Conservation (phyloP, 2,797 vertebrate genomes). For the Choloepus didactylus region DNA sequence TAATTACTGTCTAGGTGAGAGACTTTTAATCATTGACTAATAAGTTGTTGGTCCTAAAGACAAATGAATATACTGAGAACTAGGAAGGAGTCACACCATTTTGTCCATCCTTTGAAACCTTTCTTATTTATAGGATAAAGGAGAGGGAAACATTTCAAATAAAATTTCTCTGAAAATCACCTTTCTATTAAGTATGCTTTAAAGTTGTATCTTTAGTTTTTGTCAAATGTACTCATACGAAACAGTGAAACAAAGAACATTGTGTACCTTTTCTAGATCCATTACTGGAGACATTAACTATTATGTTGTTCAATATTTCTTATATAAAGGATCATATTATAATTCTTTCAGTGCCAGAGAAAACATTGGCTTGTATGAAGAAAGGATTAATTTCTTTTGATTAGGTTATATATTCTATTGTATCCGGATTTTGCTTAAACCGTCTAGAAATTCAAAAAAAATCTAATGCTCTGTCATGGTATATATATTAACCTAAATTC, state of each 20-base stretch:
- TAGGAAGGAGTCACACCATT: neutral
- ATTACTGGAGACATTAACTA: conserved; percentile 58
- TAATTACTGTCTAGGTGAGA: neutral
- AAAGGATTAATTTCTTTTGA: conserved; percentile 22
- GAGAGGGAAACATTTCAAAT: conserved; percentile 17
- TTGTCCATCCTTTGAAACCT: neutral
- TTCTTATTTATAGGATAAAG: conserved; percentile 6
- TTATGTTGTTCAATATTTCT: conserved; percentile 46
- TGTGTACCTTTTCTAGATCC: conserved; percentile 42
- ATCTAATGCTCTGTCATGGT: conserved; percentile 21
- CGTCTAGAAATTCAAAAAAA: conserved; percentile 63
- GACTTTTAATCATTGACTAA: conserved; percentile 13
- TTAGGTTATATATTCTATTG: conserved; percentile 39
- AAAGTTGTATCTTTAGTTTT: conserved; percentile 18
- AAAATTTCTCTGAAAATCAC: neutral
- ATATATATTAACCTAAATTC: neutral
- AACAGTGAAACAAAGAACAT: conserved; percentile 40
- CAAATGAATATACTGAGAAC: neutral
- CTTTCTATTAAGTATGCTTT: conserved; percentile 33
- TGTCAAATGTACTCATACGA: conserved; percentile 45
- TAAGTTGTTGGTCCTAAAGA: neutral
- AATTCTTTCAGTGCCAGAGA: conserved; percentile 51
- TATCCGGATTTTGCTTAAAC: conserved; percentile 45
- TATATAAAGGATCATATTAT: conserved; percentile 41
- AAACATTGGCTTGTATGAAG: conserved; percentile 9